Base-by-base conservation (phyloP, 2,888 invertebrate genomes). In the Pherbina coryleti region DNA sequence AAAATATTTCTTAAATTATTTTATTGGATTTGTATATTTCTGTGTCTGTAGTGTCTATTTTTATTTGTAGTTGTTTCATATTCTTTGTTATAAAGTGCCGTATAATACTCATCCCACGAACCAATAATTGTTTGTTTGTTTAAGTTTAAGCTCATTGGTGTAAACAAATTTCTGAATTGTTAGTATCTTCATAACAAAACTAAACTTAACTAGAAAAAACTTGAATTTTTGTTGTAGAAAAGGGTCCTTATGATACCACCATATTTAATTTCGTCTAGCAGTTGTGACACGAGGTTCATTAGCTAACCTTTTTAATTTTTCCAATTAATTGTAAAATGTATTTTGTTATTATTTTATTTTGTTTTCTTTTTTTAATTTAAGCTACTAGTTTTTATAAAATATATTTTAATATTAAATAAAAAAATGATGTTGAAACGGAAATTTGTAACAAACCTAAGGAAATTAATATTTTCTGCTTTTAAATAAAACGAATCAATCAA, bases 221-320 rank as follows among this genome's bases (percentile, higher is more conserved):
- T 60, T 22, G 57, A 22, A 64, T 64, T 64, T 31, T 31, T 31
- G 31, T 31, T 64, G 31, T 17, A 64, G 34, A 64, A 31, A 64
- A 4, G 9, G 64, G 64, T 31, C 31, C 31, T n/a, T 31, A n/a
- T 17, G 7, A 31, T 51, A 49, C 44, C 28, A 66, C 64, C 22
- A 31, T 31, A 28, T 60, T 51, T 69, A 34, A 17, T 78, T 64
- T 64, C 14, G 8, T 17, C 31, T 31, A 17, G 31, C n/a, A 31
- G 31, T 82, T 84, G 85, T 86, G 85, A 86, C 86, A 85, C 86
- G 86, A 88, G 88, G 87, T 87, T 88, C 84, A 86, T 87, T 85
- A 85, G 69, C 19, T 81, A 76, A 78, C 72, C 81, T 71, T 67
- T 60, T 79, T 79, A 73, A 78, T 77, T 49, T 17, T 19, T 67